Evolutionary conservation across 53 echinoderm and acorn worm species (phyloP).

Genomic region (Henricia sp.): DNA sequence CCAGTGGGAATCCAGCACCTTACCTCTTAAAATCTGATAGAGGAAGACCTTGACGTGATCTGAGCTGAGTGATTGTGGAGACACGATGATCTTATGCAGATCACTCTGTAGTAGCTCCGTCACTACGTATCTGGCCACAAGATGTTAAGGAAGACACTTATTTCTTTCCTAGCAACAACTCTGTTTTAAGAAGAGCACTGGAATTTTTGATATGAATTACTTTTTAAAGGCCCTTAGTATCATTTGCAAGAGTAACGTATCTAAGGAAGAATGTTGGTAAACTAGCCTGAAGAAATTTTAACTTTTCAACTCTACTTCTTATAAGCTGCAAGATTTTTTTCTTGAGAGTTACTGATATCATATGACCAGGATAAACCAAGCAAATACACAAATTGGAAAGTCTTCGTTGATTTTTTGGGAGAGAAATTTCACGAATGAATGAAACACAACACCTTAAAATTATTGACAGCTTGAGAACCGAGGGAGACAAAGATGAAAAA

Average conservation of each 20-base stretch:
- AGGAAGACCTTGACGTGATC: constrained; percentile 99
- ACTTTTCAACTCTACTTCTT: too few relatives aligned
- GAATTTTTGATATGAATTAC: too few relatives aligned
- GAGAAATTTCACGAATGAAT: constrained; percentile 21
- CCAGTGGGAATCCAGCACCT: not conserved
- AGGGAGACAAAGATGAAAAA: constrained; percentile 32
- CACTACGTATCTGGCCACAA: constrained; percentile 86
- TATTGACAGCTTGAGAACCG: constrained; percentile 9
- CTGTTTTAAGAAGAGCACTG: too few relatives aligned
- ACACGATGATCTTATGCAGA: constrained; percentile 97
- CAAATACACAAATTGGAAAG: not conserved
- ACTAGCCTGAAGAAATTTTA: too few relatives aligned
- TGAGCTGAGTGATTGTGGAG: constrained; percentile 97
- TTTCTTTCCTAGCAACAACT: too few relatives aligned
- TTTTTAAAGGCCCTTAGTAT: too few relatives aligned
- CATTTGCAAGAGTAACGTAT: too few relatives aligned
- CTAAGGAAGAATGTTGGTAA: too few relatives aligned
- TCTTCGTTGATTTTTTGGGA: constrained; percentile 1
- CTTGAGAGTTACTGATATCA: too few relatives aligned
- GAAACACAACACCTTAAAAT: constrained; percentile 18
- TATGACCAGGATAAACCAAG: too few relatives aligned
- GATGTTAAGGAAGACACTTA: constrained; percentile 74
- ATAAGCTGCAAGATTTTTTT: too few relatives aligned
- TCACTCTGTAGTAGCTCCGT: constrained; percentile 97
- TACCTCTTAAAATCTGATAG: constrained; percentile 98